These are phyloP conservation scores for Spermophilus dauricus DNA, from an alignment of 2,113 vertebrate species.

Conservation along the genomic window DNA sequence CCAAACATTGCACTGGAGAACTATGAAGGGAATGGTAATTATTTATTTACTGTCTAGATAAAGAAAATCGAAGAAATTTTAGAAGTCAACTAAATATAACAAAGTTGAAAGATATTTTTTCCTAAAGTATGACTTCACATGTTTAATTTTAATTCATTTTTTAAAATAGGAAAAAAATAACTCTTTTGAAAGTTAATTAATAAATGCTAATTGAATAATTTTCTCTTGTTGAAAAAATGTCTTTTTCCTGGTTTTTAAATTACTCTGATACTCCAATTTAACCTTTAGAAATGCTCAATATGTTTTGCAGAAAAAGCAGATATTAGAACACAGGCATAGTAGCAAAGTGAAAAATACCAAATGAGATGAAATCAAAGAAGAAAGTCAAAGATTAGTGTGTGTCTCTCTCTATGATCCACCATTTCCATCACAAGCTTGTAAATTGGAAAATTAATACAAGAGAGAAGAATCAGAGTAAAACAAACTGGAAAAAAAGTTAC, in stretches of 20 bases:
- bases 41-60: not conserved
- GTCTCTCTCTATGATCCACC: not conserved
- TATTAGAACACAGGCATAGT: not conserved
- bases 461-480: not conserved
- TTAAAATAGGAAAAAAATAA: not conserved
- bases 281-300: not conserved
- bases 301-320: not conserved
- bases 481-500: not conserved
- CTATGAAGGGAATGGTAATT: not conserved
- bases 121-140: not conserved
- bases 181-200: not conserved
- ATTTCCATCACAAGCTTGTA: not conserved
- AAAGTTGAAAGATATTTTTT: not conserved
- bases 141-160: not conserved
- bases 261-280: not conserved
- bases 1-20: not conserved
- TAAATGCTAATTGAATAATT: not conserved
- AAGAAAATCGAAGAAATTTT: not conserved
- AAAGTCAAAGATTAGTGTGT: not conserved
- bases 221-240: not conserved
- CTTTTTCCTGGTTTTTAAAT: not conserved
- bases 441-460: not conserved
- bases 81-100: not conserved
- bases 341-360: not conserved
- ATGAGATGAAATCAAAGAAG: not conserved